phyloP scores from a whole-genome alignment of 2,888 invertebrate genomes.

The Lysandra bellargus region DNA sequence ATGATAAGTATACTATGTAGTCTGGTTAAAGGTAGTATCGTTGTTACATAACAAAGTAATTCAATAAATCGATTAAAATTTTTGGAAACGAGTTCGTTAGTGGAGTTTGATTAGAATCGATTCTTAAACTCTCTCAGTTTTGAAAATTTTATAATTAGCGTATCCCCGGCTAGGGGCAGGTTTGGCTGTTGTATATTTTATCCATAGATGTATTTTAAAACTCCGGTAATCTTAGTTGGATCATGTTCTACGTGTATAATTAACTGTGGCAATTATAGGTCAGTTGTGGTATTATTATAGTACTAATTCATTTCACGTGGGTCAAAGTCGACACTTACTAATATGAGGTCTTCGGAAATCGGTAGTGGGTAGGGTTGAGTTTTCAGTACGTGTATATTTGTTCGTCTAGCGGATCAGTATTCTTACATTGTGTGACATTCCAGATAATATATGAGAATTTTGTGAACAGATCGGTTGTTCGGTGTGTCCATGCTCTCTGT shows the following conservation, averaged over 20 bases:
- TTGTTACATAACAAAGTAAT: constrained; percentile 64
- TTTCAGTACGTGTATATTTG: constrained; percentile 66
- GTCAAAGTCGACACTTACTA: constrained; percentile 58
- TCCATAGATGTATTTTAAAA: constrained; percentile 46
- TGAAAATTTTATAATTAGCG: constrained; percentile 43
- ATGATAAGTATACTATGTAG: constrained; percentile 73
- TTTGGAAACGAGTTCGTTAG: constrained; percentile 61
- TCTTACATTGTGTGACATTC: constrained; percentile 79
- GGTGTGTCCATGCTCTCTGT: constrained; percentile 44
- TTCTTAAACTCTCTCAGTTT: constrained; percentile 51
- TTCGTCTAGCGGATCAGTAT: constrained; percentile 77
- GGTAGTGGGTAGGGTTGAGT: constrained; percentile 37
- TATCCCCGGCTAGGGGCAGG: constrained; percentile 47
- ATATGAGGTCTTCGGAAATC: constrained; percentile 31
- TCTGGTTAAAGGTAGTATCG: constrained; percentile 77
- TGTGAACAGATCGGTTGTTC: constrained; percentile 42
- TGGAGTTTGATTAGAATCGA: constrained; percentile 46
- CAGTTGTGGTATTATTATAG: constrained; percentile 51
- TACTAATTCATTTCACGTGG: constrained; percentile 51
- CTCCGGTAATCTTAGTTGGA: constrained; percentile 10
- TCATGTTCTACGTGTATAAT: constrained; percentile 46
- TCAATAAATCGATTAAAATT: constrained; percentile 51
- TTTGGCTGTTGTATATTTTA: constrained; percentile 72
- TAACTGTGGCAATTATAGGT: constrained; percentile 55
- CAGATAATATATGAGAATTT: constrained; percentile 61